Conservation (phyloP, 2,113 vertebrate species). For the Crotalus horridus region DNA sequence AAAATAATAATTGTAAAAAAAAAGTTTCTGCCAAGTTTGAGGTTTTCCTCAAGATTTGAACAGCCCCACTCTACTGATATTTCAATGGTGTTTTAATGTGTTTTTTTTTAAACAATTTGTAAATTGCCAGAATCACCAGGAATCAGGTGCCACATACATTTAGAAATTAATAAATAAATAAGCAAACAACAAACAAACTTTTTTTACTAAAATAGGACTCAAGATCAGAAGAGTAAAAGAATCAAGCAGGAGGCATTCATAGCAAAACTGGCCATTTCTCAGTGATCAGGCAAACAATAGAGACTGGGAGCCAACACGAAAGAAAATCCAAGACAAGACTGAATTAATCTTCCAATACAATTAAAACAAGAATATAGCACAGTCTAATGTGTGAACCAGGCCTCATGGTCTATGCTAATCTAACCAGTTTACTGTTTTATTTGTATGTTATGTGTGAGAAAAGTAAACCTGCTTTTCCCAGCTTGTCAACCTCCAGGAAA, state of each 20-base stretch:
- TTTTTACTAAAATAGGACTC: background rate
- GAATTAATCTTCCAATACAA: background rate
- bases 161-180: background rate
- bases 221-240: background rate
- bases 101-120: background rate
- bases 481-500: background rate
- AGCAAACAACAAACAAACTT: background rate
- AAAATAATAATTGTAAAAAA: too few relatives aligned
- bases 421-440: background rate
- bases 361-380: background rate
- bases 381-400: background rate
- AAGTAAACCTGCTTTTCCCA: background rate
- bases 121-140: background rate
- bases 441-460: background rate
- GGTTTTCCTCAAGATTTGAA: background rate
- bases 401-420: background rate
- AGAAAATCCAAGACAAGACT: background rate
- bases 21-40: background rate
- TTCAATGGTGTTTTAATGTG: background rate
- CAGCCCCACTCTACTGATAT: background rate
- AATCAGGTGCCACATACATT: background rate
- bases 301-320: background rate
- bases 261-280: background rate
- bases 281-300: background rate
- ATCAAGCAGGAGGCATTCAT: background rate